These are phyloP conservation scores for Prolemur simus DNA, from an alignment of 2,113 vertebrate genomes.

Conservation along the genomic window DNA sequence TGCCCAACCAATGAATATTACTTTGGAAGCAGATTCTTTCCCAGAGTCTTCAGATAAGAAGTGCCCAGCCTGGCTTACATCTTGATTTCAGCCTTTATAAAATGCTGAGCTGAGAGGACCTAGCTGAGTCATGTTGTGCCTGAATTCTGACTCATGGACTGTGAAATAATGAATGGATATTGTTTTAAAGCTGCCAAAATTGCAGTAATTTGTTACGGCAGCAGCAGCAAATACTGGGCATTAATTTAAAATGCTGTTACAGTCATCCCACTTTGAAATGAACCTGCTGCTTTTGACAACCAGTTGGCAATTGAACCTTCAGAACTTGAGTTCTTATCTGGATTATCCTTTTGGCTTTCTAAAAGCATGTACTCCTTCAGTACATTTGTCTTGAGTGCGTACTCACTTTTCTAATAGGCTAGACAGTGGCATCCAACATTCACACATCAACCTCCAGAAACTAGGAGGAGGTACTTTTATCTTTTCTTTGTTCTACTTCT, in stretches of 20 bases:
- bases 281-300: background rate
- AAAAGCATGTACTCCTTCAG: background rate
- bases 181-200: background rate
- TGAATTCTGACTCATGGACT: background rate
- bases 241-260: background rate
- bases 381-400: constrained; percentile 8
- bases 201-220: background rate
- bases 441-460: background rate
- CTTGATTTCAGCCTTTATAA: background rate
- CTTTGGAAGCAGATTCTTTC: background rate
- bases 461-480: background rate
- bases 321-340: background rate
- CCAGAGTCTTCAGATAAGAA: background rate
- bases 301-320: background rate
- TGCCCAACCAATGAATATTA: too few relatives aligned
- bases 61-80: background rate
- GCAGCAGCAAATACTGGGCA: background rate
- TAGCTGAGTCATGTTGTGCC: background rate
- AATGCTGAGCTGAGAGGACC: background rate
- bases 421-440: background rate
- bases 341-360: background rate
- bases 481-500: background rate
- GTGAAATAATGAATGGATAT: background rate
- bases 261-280: background rate
- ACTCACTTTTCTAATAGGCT: background rate